Evolutionary conservation across 2,797 vertebrate genomes (phyloP).

Genomic region (Centropyge bicolor): DNA sequence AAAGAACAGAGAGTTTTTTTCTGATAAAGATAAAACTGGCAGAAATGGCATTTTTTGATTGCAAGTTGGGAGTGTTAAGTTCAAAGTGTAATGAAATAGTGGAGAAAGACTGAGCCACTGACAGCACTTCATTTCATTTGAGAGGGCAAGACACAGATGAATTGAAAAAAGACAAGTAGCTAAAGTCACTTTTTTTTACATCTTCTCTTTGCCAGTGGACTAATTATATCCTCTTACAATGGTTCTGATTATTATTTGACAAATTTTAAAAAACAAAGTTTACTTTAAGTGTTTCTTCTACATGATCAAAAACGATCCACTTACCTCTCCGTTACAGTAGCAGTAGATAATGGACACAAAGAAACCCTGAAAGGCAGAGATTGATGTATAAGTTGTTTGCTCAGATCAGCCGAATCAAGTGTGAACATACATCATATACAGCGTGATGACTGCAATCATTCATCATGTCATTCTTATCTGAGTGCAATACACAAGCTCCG

Average conservation of each 20-base stretch:
- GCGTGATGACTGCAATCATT: neutral
- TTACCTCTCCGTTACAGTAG: conserved; percentile 94
- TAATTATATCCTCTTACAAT: neutral
- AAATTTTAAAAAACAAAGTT: neutral
- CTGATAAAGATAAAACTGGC: neutral
- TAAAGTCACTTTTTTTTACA: neutral
- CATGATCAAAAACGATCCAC: conserved; percentile 35
- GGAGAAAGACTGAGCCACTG: neutral
- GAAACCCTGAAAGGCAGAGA: conserved; percentile 87
- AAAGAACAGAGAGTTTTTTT: neutral
- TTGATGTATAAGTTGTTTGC: neutral
- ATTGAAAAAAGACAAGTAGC: neutral
- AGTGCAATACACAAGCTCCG: neutral
- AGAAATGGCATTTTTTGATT: neutral
- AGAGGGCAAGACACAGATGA: neutral
- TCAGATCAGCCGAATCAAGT: neutral
- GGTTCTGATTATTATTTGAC: neutral
- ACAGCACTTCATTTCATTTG: neutral
- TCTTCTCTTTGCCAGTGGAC: neutral
- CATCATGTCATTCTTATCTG: neutral
- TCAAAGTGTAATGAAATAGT: neutral
- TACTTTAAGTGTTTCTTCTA: neutral
- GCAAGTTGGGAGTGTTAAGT: neutral
- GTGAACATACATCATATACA: neutral
- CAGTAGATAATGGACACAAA: conserved; percentile 95